Evolutionary conservation across 2,797 vertebrate species (phyloP).

Genomic region (Miichthys miiuy): DNA sequence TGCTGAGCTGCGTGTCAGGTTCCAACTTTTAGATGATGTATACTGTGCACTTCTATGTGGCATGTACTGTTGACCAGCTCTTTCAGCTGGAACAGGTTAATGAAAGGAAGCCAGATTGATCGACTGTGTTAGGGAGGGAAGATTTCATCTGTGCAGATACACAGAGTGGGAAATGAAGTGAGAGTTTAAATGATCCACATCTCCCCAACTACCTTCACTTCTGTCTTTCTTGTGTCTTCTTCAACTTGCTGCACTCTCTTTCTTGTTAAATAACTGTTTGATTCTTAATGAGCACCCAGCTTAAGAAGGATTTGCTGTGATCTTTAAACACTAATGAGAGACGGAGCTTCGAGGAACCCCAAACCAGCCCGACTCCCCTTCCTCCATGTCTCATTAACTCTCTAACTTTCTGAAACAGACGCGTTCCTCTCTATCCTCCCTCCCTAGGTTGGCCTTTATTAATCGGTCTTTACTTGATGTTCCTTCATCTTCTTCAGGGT

Average conservation of each 20-base stretch:
- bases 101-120: no score
- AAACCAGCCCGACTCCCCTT: neutral
- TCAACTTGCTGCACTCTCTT: neutral
- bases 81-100: no score
- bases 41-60: no score
- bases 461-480: neutral
- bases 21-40: no score
- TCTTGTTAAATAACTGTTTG: conserved; percentile 17
- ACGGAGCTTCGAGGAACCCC: conserved; percentile 4
- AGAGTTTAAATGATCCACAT: conserved; percentile 7
- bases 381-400: neutral
- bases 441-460: neutral
- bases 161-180: neutral
- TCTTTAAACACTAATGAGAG: conserved; percentile 24
- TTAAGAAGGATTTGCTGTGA: conserved; percentile 43
- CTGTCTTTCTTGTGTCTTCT: neutral
- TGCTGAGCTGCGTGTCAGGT: no score
- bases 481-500: conserved; percentile 43
- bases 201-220: neutral
- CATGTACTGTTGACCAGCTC: no score
- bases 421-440: no score
- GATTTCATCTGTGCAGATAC: neutral
- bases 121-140: no score
- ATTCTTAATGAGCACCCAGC: conserved; percentile 25
- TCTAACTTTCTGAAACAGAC: neutral